These are phyloP conservation scores for Anguilla anguilla DNA, from an alignment of 2,797 vertebrate species.

Conservation along the genomic window DNA sequence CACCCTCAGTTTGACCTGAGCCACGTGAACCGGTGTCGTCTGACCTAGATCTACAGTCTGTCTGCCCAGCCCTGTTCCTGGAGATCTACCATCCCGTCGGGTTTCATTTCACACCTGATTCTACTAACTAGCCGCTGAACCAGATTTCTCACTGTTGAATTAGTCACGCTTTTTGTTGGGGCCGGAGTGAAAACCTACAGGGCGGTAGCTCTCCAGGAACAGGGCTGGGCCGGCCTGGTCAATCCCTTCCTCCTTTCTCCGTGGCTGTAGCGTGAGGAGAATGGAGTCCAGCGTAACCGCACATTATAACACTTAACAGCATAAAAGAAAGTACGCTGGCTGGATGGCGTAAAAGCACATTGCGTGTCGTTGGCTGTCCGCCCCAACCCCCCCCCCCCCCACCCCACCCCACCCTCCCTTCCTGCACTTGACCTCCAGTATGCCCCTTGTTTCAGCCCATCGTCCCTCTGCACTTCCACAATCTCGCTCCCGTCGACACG, in stretches of 20 bases:
- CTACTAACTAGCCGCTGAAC: too few relatives aligned
- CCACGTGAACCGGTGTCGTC: too few relatives aligned
- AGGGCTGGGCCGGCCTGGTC: slow-evolving; percentile 11
- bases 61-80: too few relatives aligned
- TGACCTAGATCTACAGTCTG: too few relatives aligned
- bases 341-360: neutral
- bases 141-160: too few relatives aligned
- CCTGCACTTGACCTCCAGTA: slow-evolving; percentile 69
- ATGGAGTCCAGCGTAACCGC: neutral
- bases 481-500: slow-evolving; percentile 74
- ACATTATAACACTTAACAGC: neutral
- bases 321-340: too few relatives aligned
- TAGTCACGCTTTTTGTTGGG: too few relatives aligned
- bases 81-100: too few relatives aligned
- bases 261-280: neutral
- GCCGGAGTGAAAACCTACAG: too few relatives aligned
- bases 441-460: slow-evolving; percentile 67
- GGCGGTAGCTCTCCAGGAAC: neutral
- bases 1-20: neutral
- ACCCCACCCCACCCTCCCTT: slow-evolving; percentile 39
- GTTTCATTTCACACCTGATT: too few relatives aligned
- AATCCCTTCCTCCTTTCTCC: neutral
- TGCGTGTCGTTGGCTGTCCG: slow-evolving; percentile 20
- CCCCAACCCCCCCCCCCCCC: neutral
- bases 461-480: slow-evolving; percentile 68